Conservation (phyloP, 2,113 vertebrate species). For the Ophiodon elongatus region DNA sequence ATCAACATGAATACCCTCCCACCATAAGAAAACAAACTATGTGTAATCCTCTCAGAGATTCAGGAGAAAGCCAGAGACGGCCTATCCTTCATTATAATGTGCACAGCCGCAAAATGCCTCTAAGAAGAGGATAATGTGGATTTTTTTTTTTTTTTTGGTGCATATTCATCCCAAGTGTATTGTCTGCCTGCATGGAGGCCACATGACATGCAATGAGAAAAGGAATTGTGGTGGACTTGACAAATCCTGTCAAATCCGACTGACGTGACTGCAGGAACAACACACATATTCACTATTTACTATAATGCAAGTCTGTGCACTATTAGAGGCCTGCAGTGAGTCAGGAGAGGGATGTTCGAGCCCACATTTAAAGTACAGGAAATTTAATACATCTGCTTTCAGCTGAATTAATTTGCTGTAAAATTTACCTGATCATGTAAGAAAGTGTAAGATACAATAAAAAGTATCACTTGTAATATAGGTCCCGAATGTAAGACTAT, state of each 20-base stretch:
- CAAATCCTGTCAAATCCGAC: conserved; percentile 59
- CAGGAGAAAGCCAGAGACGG: conserved; percentile 46
- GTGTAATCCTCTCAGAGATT: conserved; percentile 67
- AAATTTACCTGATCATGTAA: conserved; percentile 21
- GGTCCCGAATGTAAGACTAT: conserved; percentile 36
- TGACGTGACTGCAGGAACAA: conserved; percentile 36
- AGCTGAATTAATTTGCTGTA: conserved; percentile 35
- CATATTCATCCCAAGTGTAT: conserved; percentile 40
- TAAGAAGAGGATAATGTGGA: conserved; percentile 50
- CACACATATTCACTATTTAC: neutral
- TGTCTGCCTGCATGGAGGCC: conserved; percentile 29
- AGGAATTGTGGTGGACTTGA: conserved; percentile 34
- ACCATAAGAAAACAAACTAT: conserved; percentile 34
- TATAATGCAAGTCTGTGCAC: too few species aligned
- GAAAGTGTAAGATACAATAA: conserved; percentile 38
- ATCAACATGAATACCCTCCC: conserved; percentile 43
- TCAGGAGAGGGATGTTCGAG: neutral
- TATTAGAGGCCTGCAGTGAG: neutral
- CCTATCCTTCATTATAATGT: conserved; percentile 39
- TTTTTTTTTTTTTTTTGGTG: neutral
- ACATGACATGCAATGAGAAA: conserved; percentile 12
- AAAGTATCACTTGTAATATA: conserved; percentile 45
- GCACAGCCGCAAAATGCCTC: conserved; percentile 19
- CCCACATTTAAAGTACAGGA: conserved; percentile 16
- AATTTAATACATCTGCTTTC: conserved; percentile 30